phyloP scores from a whole-genome alignment of 2,113 vertebrate genomes.

The Chiloscyllium plagiosum region DNA sequence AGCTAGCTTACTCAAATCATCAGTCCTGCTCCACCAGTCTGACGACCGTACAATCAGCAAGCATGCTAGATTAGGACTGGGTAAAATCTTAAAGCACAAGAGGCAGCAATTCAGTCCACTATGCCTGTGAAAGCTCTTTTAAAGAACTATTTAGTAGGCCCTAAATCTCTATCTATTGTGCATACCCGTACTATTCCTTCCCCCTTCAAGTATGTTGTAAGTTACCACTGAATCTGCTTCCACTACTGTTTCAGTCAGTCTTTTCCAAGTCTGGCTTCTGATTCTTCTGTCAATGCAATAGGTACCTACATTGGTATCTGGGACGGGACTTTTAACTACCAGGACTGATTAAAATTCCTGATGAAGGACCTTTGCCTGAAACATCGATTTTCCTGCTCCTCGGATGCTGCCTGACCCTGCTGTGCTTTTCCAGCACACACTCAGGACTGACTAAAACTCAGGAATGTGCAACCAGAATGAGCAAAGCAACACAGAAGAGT shows the following conservation, averaged over 20 bases:
- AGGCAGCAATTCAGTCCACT: not conserved
- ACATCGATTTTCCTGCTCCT: no score
- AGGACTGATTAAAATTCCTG: not conserved
- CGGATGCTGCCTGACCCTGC: no score
- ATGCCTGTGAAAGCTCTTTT: not conserved
- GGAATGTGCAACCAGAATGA: not conserved
- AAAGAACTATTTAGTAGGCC: not conserved
- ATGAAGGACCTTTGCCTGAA: no score
- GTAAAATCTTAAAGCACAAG: not conserved
- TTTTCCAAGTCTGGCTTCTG: not conserved
- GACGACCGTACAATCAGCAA: not conserved
- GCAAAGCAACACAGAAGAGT: not conserved
- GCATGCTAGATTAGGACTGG: not conserved
- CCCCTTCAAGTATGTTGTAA: not conserved
- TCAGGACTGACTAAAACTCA: not conserved
- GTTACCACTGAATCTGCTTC: not conserved
- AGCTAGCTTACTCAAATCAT: not conserved
- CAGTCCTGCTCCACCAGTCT: not conserved
- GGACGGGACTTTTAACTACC: not conserved
- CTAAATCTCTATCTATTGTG: not conserved
- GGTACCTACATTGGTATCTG: not conserved
- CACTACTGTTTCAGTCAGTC: not conserved
- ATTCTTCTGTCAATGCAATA: not conserved
- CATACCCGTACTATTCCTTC: not conserved
- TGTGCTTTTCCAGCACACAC: no score